phyloP scores from a whole-genome alignment of 2,888 invertebrate species.

The Metellina segmentata region DNA sequence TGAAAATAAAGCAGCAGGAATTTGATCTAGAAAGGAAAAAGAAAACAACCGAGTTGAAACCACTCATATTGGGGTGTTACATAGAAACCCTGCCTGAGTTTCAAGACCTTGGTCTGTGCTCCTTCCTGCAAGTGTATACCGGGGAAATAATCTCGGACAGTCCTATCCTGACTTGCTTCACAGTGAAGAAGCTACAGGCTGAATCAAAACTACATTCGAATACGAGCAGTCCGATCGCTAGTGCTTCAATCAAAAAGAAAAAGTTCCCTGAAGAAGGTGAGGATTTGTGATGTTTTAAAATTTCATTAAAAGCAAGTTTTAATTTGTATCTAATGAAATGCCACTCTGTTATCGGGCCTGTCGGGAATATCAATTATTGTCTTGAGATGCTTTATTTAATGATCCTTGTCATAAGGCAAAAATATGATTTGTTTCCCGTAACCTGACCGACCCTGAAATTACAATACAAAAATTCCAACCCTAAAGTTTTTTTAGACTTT shows the following conservation, averaged over 20 bases:
- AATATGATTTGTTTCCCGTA: no score
- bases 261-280: slow-evolving; percentile 71
- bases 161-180: slow-evolving; percentile 63
- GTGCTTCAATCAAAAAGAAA: not conserved
- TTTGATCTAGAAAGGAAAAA: slow-evolving; percentile 79
- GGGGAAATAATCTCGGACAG: slow-evolving; percentile 45
- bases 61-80: slow-evolving; percentile 77
- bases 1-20: slow-evolving; percentile 79
- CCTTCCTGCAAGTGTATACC: slow-evolving; percentile 30
- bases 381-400: no score
- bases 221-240: slow-evolving; percentile 9
- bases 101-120: slow-evolving; percentile 27
- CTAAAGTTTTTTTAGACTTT: no score
- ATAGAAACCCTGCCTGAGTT: slow-evolving; percentile 81
- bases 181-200: slow-evolving; percentile 33
- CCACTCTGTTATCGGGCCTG: not conserved
- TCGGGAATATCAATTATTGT: no score
- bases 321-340: not conserved
- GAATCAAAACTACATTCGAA: slow-evolving; percentile 25
- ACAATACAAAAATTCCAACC: no score
- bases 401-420: no score
- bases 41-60: slow-evolving; percentile 78
- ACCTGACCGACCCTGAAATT: no score
- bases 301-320: not conserved
- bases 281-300: not conserved